These are phyloP conservation scores for Drosophila monieri DNA, from an alignment of 2,888 invertebrate species.

Conservation along the genomic window DNA sequence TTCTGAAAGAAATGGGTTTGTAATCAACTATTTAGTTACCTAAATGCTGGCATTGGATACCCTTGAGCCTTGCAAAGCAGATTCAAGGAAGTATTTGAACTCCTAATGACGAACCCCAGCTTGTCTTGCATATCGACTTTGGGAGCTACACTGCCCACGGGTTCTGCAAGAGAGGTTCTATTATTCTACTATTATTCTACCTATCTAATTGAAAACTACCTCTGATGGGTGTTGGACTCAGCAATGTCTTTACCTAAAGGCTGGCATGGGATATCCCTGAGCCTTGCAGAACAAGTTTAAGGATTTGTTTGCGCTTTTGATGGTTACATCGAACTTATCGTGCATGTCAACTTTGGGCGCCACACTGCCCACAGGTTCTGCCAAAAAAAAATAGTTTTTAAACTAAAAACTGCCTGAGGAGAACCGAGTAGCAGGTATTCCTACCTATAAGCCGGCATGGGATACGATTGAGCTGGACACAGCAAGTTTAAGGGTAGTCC, in stretches of 20 bases:
- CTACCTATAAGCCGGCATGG: conserved; percentile 86
- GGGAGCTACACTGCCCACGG: conserved; percentile 85
- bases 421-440: conserved; percentile 63
- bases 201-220: background rate
- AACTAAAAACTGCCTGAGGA: conserved; percentile 57
- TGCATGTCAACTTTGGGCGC: conserved; percentile 86
- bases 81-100: conserved; percentile 30
- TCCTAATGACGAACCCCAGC: conserved; percentile 83
- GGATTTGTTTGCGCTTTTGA: conserved; percentile 60
- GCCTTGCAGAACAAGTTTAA: conserved; percentile 88
- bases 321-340: conserved; percentile 83
- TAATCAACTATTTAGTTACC: conserved; percentile 70
- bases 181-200: background rate
- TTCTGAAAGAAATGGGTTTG: conserved; percentile 76
- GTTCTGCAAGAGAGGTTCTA: conserved; percentile 78
- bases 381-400: background rate
- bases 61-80: conserved; percentile 89
- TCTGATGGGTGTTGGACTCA: background rate
- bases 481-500: conserved; percentile 86
- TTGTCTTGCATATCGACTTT: conserved; percentile 89
- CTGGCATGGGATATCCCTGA: conserved; percentile 87
- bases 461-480: conserved; percentile 91
- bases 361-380: conserved; percentile 85
- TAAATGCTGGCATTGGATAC: conserved; percentile 87
- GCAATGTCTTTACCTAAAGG: conserved; percentile 78